A percentile compares a stretch with the other conserved stretches of the same genome.
phyloP scores from a whole-genome alignment of 2,888 invertebrate species.

The Lasioglossum villosulum region DNA sequence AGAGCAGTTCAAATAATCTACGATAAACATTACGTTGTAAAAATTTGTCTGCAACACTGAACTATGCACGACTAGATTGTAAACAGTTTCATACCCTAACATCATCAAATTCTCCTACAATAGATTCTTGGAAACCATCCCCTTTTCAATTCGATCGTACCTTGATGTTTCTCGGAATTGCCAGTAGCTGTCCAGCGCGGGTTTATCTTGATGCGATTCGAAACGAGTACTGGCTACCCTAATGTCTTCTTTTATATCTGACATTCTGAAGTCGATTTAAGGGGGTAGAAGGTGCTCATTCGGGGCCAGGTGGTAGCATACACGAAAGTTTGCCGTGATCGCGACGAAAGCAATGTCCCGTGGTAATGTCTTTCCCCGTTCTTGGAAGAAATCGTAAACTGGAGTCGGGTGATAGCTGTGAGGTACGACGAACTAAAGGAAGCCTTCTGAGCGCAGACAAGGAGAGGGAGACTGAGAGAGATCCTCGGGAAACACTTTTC shows the following conservation, averaged over 20 bases:
- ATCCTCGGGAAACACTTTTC: conserved; percentile 23
- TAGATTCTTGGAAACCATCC: not conserved
- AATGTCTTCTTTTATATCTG: conserved; percentile 3
- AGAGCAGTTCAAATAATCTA: too few relatives aligned
- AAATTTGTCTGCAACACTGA: too few relatives aligned
- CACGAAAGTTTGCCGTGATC: conserved; percentile 40
- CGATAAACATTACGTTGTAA: too few relatives aligned
- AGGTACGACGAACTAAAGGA: conserved; percentile 23
- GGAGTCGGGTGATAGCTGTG: not conserved
- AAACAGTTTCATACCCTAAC: too few relatives aligned
- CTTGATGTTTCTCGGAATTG: not conserved
- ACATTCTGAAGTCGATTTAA: not conserved
- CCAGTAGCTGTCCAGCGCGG: not conserved
- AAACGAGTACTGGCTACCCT: not conserved
- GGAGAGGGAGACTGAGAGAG: not conserved
- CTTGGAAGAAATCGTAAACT: conserved; percentile 39
- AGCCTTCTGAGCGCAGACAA: not conserved
- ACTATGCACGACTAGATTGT: too few relatives aligned
- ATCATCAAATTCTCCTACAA: too few relatives aligned
- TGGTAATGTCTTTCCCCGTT: conserved; percentile 38
- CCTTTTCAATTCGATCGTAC: not conserved
- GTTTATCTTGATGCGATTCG: not conserved
- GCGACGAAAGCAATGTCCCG: conserved; percentile 43
- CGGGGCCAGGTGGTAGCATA: conserved; percentile 20
- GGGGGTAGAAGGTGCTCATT: conserved; percentile 4